Base-by-base conservation (phyloP, 1,140 invertebrate genomes). In the Solenopsis fugax region DNA sequence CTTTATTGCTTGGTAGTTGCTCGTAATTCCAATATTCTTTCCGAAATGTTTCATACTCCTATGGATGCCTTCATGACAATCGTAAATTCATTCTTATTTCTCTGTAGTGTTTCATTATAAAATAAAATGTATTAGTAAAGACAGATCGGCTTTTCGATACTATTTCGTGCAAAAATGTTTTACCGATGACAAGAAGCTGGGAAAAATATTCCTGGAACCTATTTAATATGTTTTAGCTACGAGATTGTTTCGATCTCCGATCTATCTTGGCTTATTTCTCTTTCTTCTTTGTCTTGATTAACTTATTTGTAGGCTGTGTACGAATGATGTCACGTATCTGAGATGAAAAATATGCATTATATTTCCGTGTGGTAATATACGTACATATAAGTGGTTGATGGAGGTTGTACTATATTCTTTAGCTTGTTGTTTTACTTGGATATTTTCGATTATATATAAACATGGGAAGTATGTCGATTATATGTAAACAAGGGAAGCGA, bases 1-100 rank as follows among this genome's bases (percentile, higher is more conserved):
- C 58, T 89, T 91, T 89, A 88, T 76, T 93, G 93, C 93, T 94
- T 93, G 93, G 93, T 94, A 94, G 93, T 86, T 93, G 93, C 92
- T 94, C 92, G 76, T 75, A 75, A 73, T 73, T 82, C 24, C 48
- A 69, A 29, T 67, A 81, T 71, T 88, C 71, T 91, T 69, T 80
- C 21, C 62, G 69, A 52, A 67, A 88, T 84, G 81, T 91, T 65
- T 87, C n/a, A 76, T 64, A 89, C 71, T 84, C 34, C 52, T 81
- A 64, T 86, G 87, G 56, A 90, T 58, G 52, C 29, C 60, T 77
- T 89, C 54, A 85, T 37, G 67, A 34, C 75, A 56, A 56, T 45
- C 52, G 56, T 12, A 85, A 80, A 75, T 58, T 81, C 80, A n/a
- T 87, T 78, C 34, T 87, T 50, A 58, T 82, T 75, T 67, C 41